Conservation (phyloP, 1,140 invertebrate species). For the Cephus cinctus region DNA sequence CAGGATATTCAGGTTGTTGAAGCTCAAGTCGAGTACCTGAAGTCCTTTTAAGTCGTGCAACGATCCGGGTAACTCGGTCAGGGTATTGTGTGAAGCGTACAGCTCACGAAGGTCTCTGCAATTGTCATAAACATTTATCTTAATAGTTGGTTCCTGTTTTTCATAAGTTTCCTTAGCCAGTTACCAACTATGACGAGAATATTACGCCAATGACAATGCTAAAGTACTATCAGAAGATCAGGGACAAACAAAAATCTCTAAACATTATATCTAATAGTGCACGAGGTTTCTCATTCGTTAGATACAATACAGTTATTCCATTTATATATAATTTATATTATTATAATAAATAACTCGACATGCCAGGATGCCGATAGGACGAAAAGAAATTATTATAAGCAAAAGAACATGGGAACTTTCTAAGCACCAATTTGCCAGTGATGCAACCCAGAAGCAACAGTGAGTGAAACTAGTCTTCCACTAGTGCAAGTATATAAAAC, state of each 20-base stretch:
- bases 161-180: too few species aligned
- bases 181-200: too few species aligned
- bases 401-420: conserved; percentile 37
- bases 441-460: conserved; percentile 36
- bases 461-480: conserved; percentile 47
- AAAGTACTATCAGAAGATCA: too few species aligned
- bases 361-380: conserved; percentile 27
- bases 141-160: too few species aligned
- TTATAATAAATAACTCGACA: too few species aligned
- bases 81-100: conserved; percentile 75
- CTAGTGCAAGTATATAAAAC: background rate
- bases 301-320: too few species aligned
- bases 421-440: conserved; percentile 41
- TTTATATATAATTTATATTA: too few species aligned
- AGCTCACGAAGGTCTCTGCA: conserved; percentile 68
- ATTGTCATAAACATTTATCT: conserved; percentile 4
- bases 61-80: conserved; percentile 70
- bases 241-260: too few species aligned
- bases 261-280: too few species aligned
- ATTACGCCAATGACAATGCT: too few species aligned
- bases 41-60: conserved; percentile 68
- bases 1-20: conserved; percentile 74
- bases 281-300: too few species aligned
- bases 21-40: conserved; percentile 72
- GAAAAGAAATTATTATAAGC: conserved; percentile 35